These are phyloP conservation scores for Protodeltote pygarga DNA, from an alignment of 2,888 invertebrate genomes.

Conservation along the genomic window DNA sequence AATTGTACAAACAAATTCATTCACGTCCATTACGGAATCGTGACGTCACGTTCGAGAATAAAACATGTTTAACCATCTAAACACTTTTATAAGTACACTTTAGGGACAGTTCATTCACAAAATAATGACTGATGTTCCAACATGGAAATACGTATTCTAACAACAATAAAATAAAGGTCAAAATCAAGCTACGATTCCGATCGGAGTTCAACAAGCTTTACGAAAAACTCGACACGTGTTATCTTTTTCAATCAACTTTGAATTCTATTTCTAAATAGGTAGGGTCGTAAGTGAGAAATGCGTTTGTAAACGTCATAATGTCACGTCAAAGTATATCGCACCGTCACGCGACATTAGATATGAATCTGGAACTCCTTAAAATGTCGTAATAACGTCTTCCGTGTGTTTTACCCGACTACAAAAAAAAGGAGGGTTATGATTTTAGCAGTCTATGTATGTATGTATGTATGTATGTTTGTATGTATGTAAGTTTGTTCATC, in stretches of 20 bases:
- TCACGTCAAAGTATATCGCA: slow-evolving; percentile 66
- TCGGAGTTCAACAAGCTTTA: slow-evolving; percentile 4
- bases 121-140: slow-evolving; percentile 25
- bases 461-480: too few species aligned
- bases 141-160: slow-evolving; percentile 9
- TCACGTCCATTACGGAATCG: slow-evolving; percentile 53
- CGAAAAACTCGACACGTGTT: slow-evolving; percentile 26
- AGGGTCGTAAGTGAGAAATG: slow-evolving; percentile 18
- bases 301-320: slow-evolving; percentile 16
- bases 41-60: slow-evolving; percentile 57
- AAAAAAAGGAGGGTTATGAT: too few species aligned
- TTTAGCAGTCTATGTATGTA: too few species aligned
- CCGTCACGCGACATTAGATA: slow-evolving; percentile 81
- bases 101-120: slow-evolving; percentile 42
- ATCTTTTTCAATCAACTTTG: slow-evolving; percentile 30
- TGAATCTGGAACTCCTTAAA: slow-evolving; percentile 80
- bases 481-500: too few species aligned
- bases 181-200: slow-evolving; percentile 8
- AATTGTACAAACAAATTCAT: slow-evolving; percentile 50
- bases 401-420: too few species aligned
- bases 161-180: background rate
- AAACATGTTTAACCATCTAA: slow-evolving; percentile 53
- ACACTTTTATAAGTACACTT: slow-evolving; percentile 43
- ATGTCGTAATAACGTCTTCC: slow-evolving; percentile 72
- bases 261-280: slow-evolving; percentile 26